Evolutionary conservation across 2,888 invertebrate genomes (phyloP).

Genomic region (Drosophila mimica): DNA sequence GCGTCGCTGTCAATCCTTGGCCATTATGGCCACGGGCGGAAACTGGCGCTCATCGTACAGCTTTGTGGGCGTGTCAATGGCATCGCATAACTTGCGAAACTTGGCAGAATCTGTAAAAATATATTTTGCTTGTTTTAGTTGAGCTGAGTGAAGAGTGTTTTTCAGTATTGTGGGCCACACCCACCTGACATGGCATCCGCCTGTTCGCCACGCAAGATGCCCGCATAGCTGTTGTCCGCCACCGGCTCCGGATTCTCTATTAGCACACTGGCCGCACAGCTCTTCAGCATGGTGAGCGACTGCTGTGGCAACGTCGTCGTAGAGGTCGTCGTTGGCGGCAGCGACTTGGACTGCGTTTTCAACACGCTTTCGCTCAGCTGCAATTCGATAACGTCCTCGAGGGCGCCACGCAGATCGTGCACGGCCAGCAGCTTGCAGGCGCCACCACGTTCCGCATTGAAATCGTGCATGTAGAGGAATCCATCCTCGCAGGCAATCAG

Average conservation of each 20-base stretch:
- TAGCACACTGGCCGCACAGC: conserved; percentile 76
- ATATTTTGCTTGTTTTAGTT: neutral
- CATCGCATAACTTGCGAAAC: conserved; percentile 84
- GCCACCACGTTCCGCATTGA: conserved; percentile 83
- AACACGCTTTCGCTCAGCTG: conserved; percentile 80
- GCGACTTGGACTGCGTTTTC: conserved; percentile 55
- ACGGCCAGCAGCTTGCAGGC: conserved; percentile 82
- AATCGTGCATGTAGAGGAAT: conserved; percentile 84
- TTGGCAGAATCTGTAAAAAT: conserved; percentile 83
- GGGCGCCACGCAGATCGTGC: conserved; percentile 83
- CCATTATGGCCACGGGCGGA: conserved; percentile 84
- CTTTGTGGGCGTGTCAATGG: conserved; percentile 84
- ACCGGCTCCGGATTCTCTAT: conserved; percentile 81
- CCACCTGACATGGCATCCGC: conserved; percentile 93
- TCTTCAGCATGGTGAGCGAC: conserved; percentile 65
- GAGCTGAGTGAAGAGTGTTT: neutral
- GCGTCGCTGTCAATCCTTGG: conserved; percentile 81
- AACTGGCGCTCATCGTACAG: conserved; percentile 85
- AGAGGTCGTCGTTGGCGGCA: conserved; percentile 3
- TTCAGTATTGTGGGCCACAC: neutral
- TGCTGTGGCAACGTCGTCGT: conserved; percentile 40
- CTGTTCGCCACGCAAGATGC: conserved; percentile 94
- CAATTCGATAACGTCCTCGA: conserved; percentile 84
- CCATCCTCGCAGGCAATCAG: conserved; percentile 85
- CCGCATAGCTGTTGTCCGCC: conserved; percentile 90